Evolutionary conservation across 2,888 invertebrate species (phyloP).

Genomic region (Disparrhopalites patrizii): DNA sequence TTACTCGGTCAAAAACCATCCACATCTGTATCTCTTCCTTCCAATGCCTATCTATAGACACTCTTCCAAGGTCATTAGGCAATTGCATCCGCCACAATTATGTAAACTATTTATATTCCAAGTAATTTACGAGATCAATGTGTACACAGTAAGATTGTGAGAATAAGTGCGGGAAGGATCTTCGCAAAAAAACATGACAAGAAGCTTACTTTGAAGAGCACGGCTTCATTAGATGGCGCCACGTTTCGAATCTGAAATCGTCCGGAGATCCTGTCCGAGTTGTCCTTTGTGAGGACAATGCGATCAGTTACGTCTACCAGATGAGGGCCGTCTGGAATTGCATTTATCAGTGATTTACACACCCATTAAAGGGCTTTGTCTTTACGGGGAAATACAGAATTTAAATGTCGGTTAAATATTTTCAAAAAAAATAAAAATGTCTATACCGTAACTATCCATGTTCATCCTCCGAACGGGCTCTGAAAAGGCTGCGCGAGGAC

Average conservation of each 20-base stretch:
- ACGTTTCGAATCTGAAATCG: slow-evolving; percentile 41
- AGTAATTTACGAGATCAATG: no score
- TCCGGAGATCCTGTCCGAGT: slow-evolving; percentile 15
- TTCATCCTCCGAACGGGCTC: slow-evolving; percentile 12
- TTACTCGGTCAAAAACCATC: background rate
- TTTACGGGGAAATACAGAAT: no score
- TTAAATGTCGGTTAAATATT: no score
- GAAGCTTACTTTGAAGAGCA: slow-evolving; percentile 46
- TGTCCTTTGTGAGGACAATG: slow-evolving; percentile 18
- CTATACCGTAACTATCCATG: slow-evolving; percentile 2
- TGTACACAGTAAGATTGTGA: no score
- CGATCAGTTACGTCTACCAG: slow-evolving; percentile 24
- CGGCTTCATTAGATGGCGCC: slow-evolving; percentile 35
- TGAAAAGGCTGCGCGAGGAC: slow-evolving; percentile 7
- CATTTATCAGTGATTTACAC: background rate
- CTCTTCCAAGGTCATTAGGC: no score
- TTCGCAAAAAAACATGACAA: no score
- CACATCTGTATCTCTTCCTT: no score
- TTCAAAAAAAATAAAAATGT: no score
- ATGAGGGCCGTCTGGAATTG: slow-evolving; percentile 5
- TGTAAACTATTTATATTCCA: no score
- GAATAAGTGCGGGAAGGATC: no score
- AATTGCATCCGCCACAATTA: no score
- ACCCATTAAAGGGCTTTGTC: background rate
- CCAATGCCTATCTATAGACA: background rate